Percentiles rank a stretch among this genome's conserved stretches.
phyloP scores from a whole-genome alignment of 2,797 vertebrate genomes.

The Hemibagrus guttatus region DNA sequence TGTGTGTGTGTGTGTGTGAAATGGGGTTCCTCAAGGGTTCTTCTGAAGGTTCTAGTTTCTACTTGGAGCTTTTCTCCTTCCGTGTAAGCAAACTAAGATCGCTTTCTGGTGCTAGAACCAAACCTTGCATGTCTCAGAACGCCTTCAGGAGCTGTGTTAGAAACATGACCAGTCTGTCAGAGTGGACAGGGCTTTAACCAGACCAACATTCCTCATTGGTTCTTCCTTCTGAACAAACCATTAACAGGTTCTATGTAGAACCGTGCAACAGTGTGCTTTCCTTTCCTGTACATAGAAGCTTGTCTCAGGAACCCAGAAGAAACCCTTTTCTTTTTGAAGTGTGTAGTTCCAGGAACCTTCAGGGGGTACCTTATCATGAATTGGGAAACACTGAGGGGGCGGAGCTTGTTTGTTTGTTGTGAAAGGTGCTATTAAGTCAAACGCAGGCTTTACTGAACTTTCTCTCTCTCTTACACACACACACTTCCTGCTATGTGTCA shows the following conservation, averaged over 20 bases:
- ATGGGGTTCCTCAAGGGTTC: neutral
- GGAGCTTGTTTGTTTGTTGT: neutral
- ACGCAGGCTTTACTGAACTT: too few relatives aligned
- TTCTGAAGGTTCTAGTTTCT: neutral
- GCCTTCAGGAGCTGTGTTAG: neutral
- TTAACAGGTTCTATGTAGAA: neutral
- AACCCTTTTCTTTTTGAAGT: neutral
- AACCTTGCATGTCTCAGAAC: neutral
- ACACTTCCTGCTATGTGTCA: neutral
- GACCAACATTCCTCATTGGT: neutral
- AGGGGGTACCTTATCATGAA: neutral
- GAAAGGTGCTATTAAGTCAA: neutral
- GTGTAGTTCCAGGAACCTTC: conserved; percentile 3
- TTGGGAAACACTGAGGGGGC: neutral
- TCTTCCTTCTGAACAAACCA: neutral
- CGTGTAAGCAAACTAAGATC: neutral
- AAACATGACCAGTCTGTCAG: neutral
- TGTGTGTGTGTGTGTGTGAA: too few relatives aligned
- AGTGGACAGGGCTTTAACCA: neutral
- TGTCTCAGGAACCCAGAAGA: neutral
- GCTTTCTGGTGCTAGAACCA: neutral
- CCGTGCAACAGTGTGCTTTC: neutral
- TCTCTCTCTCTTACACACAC: neutral
- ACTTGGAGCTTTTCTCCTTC: neutral
- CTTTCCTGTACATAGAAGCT: neutral